A percentile compares a stretch with the other conserved stretches of the same genome.
These are phyloP conservation scores for Proterorhinus semilunaris DNA, from an alignment of 2,113 vertebrate genomes.

Conservation along the genomic window DNA sequence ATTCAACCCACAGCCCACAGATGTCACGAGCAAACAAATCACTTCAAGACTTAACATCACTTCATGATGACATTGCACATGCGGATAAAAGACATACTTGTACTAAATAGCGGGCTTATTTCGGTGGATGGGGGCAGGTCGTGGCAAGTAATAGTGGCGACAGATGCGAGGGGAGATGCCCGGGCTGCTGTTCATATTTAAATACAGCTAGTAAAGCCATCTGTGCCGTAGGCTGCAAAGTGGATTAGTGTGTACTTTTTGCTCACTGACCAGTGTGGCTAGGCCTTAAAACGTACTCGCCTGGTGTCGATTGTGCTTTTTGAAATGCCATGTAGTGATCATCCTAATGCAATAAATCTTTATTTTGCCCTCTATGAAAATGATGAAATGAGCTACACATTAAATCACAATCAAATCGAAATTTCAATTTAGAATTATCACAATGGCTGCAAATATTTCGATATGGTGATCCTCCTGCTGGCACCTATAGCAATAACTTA, in stretches of 20 bases:
- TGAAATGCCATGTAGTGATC: too few relatives aligned
- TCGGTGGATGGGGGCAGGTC: conserved; percentile 33
- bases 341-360: too few relatives aligned
- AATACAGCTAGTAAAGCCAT: conserved; percentile 52
- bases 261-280: too few relatives aligned
- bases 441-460: too few relatives aligned
- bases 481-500: too few relatives aligned
- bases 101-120: conserved; percentile 12
- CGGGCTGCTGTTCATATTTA: conserved; percentile 47
- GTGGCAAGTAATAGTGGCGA: conserved; percentile 31
- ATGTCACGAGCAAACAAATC: background rate
- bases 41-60: conserved; percentile 19
- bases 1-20: conserved; percentile 20
- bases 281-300: too few relatives aligned
- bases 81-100: conserved; percentile 33
- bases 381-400: too few relatives aligned
- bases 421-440: too few relatives aligned
- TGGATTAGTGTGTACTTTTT: background rate
- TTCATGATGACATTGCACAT: background rate
- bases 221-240: conserved; percentile 51
- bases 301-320: too few relatives aligned
- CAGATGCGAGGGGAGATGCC: conserved; percentile 34
- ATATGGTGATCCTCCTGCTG: too few relatives aligned
- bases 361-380: too few relatives aligned
- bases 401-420: too few relatives aligned